Evolutionary conservation across 2,797 vertebrate genomes (phyloP).

Genomic region (Chaenodraco wilsoni): DNA sequence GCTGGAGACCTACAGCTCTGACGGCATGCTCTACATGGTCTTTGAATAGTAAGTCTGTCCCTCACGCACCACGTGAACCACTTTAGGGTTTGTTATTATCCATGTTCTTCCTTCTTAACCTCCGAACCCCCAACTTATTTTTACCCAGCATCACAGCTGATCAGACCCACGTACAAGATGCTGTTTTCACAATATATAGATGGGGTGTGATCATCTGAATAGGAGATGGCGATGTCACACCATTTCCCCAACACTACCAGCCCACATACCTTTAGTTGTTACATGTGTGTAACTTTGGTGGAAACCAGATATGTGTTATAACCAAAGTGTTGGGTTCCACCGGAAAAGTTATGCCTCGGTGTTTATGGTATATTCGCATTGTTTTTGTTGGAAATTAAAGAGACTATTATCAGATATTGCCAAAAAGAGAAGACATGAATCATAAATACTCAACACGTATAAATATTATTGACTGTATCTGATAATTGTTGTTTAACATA

Average conservation of each 20-base stretch:
- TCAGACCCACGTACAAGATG: neutral
- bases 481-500: no score
- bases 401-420: neutral
- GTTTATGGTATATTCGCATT: neutral
- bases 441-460: neutral
- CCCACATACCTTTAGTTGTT: conserved; percentile 9
- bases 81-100: neutral
- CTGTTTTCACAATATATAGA: neutral
- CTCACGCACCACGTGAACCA: no score
- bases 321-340: neutral
- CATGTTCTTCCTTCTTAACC: neutral
- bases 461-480: no score
- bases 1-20: conserved; percentile 98
- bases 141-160: neutral
- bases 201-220: no score
- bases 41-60: conserved; percentile 95
- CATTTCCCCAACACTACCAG: neutral
- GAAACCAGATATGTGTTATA: neutral
- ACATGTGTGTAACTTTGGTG: neutral
- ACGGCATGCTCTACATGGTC: conserved; percentile 99
- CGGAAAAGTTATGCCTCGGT: neutral
- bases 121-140: neutral
- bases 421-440: neutral
- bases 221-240: conserved; percentile 6
- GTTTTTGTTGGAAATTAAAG: neutral